phyloP scores from a whole-genome alignment of 2,888 invertebrate species.

The Ceramica pisi region DNA sequence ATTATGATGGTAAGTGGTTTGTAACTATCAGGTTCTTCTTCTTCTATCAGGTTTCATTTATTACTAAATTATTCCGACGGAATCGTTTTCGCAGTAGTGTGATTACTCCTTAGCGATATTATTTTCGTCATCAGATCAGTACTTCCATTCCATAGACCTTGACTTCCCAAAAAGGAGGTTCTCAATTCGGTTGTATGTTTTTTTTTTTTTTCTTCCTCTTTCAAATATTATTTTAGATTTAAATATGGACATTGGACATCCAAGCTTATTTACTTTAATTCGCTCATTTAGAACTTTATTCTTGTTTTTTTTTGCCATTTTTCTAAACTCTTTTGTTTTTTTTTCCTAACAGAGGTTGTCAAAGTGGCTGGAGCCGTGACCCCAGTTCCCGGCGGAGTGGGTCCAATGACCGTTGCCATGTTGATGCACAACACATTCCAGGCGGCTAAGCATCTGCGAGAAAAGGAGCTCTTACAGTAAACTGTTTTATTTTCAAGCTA shows the following conservation, averaged over 20 bases:
- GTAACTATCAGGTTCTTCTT: conserved; percentile 7
- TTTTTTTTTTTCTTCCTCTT: too few relatives aligned
- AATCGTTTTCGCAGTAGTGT: too few relatives aligned
- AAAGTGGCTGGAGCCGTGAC: conserved; percentile 96
- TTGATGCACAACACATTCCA: conserved; percentile 96
- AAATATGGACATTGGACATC: background rate
- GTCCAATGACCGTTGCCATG: conserved; percentile 98
- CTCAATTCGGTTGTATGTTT: too few relatives aligned
- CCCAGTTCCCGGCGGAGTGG: conserved; percentile 98
- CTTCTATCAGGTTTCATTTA: background rate
- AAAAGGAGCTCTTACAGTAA: conserved; percentile 68
- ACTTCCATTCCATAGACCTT: too few relatives aligned
- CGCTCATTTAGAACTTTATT: background rate
- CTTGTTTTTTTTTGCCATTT: background rate
- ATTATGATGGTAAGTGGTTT: conserved; percentile 93
- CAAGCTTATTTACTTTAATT: background rate
- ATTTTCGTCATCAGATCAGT: background rate
- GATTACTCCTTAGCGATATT: too few relatives aligned
- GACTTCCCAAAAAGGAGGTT: too few relatives aligned
- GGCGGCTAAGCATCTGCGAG: conserved; percentile 91
- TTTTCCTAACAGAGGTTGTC: conserved; percentile 91
- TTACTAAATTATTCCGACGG: too few relatives aligned
- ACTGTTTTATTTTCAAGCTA: conserved; percentile 23
- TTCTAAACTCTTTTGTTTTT: conserved; percentile 3
- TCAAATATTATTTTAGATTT: background rate